Conservation (phyloP, 1,140 invertebrate species). For the Eulimnadia texana region DNA sequence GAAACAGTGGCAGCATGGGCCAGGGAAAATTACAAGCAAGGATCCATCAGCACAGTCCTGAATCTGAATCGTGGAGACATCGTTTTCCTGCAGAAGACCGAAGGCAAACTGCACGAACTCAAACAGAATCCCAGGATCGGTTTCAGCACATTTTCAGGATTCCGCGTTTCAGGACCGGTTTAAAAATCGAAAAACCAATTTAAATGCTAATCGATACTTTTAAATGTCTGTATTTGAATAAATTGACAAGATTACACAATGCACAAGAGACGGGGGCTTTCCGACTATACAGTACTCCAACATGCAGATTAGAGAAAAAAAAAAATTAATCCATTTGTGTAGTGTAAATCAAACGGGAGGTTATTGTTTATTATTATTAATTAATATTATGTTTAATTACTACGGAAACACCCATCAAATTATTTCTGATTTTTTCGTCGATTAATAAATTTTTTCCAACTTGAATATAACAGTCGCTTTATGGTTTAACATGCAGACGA, state of each 20-base stretch:
- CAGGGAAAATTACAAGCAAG: neutral
- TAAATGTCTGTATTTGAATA: neutral
- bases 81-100: neutral
- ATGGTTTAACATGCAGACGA: neutral
- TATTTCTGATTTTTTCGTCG: neutral
- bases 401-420: neutral
- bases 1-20: neutral
- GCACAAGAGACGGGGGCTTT: neutral
- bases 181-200: neutral
- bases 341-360: neutral
- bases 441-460: neutral
- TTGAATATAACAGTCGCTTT: neutral
- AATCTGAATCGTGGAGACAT: neutral
- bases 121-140: neutral
- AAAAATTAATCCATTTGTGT: neutral
- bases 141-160: constrained; percentile 2
- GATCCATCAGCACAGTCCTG: neutral
- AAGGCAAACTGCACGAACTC: neutral
- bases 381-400: neutral
- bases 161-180: neutral
- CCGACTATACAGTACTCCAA: neutral
- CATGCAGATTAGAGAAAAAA: neutral
- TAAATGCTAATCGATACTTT: neutral
- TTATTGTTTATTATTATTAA: neutral
- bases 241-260: neutral